Conservation (phyloP, 2,888 invertebrate species). For the Yponomeuta plumbellus region DNA sequence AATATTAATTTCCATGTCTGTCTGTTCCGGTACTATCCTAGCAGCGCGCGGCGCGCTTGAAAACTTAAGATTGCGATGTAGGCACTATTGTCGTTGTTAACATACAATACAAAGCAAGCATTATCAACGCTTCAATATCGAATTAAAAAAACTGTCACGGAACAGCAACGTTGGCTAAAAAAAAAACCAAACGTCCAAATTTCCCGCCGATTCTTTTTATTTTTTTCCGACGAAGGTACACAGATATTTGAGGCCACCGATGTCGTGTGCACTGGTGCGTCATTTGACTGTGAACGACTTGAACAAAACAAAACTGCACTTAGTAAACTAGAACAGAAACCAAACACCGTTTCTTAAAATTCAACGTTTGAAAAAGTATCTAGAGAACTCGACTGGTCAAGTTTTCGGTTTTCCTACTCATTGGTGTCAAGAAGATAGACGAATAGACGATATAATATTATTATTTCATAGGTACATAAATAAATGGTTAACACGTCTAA, state of each 20-base stretch:
- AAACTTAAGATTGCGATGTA: too few relatives aligned
- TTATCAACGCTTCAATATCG: background rate
- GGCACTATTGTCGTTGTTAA: too few relatives aligned
- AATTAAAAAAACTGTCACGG: background rate
- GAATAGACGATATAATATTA: too few relatives aligned
- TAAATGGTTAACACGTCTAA: too few relatives aligned
- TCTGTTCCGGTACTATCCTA: background rate
- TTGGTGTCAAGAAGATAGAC: too few relatives aligned
- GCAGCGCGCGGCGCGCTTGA: too few relatives aligned
- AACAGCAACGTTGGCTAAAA: background rate
- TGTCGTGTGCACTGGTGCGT: constrained; percentile 17
- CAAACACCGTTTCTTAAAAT: too few relatives aligned
- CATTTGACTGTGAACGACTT: constrained; percentile 47
- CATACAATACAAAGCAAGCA: background rate
- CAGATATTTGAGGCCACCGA: constrained; percentile 28
- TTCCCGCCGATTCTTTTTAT: background rate
- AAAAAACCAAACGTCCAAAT: background rate
- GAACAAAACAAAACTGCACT: constrained; percentile 48
- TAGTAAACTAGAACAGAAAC: constrained; percentile 20
- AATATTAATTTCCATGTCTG: background rate
- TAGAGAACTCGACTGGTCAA: too few relatives aligned
- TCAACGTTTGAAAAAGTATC: too few relatives aligned
- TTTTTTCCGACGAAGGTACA: background rate
- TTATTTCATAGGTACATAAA: too few relatives aligned
- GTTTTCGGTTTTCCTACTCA: too few relatives aligned